Conservation (phyloP, 92 coral and sea anemone species). For the Porites cylindrica region DNA sequence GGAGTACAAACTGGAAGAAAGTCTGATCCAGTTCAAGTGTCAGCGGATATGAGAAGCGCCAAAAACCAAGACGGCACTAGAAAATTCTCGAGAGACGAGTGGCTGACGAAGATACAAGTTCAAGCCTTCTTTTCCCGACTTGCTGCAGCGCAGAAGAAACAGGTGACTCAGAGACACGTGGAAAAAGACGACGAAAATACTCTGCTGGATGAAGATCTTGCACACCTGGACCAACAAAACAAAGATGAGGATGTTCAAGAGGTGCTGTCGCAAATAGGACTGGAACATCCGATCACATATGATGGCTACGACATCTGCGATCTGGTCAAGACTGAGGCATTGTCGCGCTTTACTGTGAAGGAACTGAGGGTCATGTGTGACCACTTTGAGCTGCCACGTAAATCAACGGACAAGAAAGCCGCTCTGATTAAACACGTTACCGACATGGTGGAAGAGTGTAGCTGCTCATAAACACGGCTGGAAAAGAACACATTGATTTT, state of each 20-base stretch:
- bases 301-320: constrained; percentile 34
- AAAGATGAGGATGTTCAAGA: not conserved
- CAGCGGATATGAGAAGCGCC: constrained; percentile 41
- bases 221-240: not conserved
- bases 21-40: constrained; percentile 58
- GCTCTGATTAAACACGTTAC: constrained; percentile 1
- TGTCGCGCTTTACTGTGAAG: constrained; percentile 37
- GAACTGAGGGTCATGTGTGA: constrained; percentile 39
- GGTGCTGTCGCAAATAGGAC: constrained; percentile 8
- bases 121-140: constrained; percentile 33
- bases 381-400: constrained; percentile 32
- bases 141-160: not conserved
- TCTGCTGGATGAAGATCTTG: constrained; percentile 21
- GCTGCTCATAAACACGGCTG: not conserved
- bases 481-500: too few species aligned
- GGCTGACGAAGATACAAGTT: constrained; percentile 49
- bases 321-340: not conserved
- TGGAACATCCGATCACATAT: constrained; percentile 7
- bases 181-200: constrained; percentile 7
- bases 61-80: constrained; percentile 39
- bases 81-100: constrained; percentile 49
- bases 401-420: constrained; percentile 24
- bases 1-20: constrained; percentile 60
- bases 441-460: not conserved
- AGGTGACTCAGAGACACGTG: not conserved